phyloP scores from a whole-genome alignment of 2,797 vertebrate species.

The Trichosurus vulpecula region DNA sequence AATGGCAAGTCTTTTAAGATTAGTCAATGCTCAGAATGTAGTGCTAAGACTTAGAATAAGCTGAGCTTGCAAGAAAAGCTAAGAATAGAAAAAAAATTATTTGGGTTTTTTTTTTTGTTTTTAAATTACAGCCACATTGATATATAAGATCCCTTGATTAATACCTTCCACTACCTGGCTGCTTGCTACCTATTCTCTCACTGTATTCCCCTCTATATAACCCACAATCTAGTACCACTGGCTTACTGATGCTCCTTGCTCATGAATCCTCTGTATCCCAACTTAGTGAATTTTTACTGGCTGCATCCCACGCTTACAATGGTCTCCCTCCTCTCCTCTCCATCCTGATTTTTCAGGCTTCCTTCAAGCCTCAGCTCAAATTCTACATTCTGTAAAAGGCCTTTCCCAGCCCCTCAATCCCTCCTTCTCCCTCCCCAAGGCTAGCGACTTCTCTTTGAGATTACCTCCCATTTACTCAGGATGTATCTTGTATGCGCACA shows the following conservation, averaged over 20 bases:
- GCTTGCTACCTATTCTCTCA: neutral
- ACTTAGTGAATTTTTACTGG: neutral
- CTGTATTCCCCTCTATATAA: neutral
- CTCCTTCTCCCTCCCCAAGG: too few species aligned
- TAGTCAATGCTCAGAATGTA: neutral
- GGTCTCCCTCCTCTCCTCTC: neutral
- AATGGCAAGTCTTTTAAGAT: neutral
- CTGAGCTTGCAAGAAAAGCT: neutral
- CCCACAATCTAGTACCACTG: neutral
- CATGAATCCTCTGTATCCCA: neutral
- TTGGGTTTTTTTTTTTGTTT: neutral
- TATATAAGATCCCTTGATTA: neutral
- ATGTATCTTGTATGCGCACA: neutral
- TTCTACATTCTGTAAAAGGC: neutral
- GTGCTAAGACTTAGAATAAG: neutral
- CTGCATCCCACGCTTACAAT: neutral
- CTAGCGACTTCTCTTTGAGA: neutral
- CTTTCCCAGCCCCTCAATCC: neutral
- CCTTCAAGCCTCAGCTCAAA: neutral
- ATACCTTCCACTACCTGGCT: neutral
- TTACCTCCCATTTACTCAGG: neutral
- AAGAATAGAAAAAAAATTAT: neutral
- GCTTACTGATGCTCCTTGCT: neutral
- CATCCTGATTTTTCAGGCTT: neutral
- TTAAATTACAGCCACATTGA: neutral